Conservation (phyloP, 1,140 invertebrate genomes). For the Drosophila chauvacae region DNA sequence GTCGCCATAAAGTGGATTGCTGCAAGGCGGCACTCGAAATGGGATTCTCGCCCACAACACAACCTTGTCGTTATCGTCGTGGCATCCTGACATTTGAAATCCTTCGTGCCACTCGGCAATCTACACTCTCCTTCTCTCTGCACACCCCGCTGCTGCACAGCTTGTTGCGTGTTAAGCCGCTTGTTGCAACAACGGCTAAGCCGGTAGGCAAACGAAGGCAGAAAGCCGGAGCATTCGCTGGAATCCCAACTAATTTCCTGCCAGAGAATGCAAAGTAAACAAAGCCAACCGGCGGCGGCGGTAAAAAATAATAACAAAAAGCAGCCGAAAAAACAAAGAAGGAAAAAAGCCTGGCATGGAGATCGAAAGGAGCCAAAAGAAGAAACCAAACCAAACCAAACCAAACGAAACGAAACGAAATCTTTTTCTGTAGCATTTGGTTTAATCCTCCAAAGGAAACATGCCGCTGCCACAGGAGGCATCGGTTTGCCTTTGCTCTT, state of each 20-base stretch:
- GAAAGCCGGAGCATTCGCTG: slow-evolving; percentile 6
- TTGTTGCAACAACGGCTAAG: slow-evolving; percentile 76
- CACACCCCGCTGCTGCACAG: slow-evolving; percentile 16
- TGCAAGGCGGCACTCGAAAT: slow-evolving; percentile 2
- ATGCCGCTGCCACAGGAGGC: slow-evolving; percentile 61
- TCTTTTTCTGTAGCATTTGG: slow-evolving; percentile 73
- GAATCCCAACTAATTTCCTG: slow-evolving; percentile 48
- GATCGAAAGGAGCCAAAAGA: slow-evolving; percentile 23
- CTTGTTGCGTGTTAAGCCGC: slow-evolving; percentile 62
- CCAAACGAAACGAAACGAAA: slow-evolving; percentile 36
- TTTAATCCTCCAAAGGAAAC: slow-evolving; percentile 78
- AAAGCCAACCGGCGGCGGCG: slow-evolving; percentile 4
- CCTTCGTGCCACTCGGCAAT: slow-evolving; percentile 7
- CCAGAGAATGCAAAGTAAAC: slow-evolving; percentile 37
- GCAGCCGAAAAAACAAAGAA: not conserved
- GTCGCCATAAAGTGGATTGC: slow-evolving; percentile 1
- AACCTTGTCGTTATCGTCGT: not conserved
- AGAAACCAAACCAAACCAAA: not conserved
- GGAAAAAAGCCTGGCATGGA: slow-evolving; percentile 16
- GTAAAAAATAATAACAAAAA: slow-evolving; percentile 6
- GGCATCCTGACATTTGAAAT: slow-evolving; percentile 1
- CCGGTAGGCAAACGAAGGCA: slow-evolving; percentile 24
- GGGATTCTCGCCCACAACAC: slow-evolving; percentile 5
- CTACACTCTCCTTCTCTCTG: too few species aligned
- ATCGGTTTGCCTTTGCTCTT: slow-evolving; percentile 11